Evolutionary conservation across 2,113 vertebrate species (phyloP).

Genomic region (Eretmochelys imbricata): DNA sequence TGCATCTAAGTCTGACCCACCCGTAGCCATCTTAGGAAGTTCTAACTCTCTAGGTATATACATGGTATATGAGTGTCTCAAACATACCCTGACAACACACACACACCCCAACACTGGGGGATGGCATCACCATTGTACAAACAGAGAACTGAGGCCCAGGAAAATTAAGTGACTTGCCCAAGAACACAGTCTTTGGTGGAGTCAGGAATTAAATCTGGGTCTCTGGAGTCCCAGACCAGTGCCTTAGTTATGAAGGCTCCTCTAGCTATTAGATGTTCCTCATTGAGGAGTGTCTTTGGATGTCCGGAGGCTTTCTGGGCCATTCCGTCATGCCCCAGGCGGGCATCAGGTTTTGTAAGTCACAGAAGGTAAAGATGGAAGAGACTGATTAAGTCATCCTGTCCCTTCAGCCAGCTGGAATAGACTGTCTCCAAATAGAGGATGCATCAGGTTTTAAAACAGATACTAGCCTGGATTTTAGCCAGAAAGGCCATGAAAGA

Average conservation of each 20-base stretch:
- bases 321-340: rapidly evolving
- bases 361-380: rapidly evolving
- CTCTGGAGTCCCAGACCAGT: background rate
- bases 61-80: background rate
- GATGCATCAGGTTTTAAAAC: rapidly evolving
- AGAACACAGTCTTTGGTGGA: background rate
- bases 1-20: background rate
- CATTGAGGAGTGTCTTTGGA: background rate
- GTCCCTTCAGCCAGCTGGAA: rapidly evolving
- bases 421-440: background rate
- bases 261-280: background rate
- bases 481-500: background rate
- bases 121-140: background rate
- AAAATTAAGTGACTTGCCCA: background rate
- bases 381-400: rapidly evolving
- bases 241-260: background rate
- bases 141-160: background rate
- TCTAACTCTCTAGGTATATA: background rate
- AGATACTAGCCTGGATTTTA: no score
- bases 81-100: background rate
- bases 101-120: background rate
- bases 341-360: rapidly evolving
- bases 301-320: background rate
- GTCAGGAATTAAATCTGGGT: background rate
- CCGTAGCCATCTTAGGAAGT: background rate